Evolutionary conservation across 2,113 vertebrate genomes (phyloP).

Genomic region (Myiagra hebetior): DNA sequence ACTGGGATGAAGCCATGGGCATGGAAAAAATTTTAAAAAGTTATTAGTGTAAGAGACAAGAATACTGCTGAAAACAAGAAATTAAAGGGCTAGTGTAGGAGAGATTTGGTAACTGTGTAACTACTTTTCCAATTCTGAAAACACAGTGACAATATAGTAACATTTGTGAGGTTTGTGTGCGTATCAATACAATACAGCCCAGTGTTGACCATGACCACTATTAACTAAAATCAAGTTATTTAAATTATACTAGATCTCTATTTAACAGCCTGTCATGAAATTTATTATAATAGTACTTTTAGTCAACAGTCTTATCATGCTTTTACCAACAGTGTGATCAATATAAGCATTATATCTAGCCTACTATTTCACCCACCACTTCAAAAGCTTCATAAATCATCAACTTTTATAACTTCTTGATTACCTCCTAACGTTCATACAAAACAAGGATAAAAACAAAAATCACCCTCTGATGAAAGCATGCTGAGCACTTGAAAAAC

Average conservation of each 20-base stretch:
- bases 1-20: not conserved
- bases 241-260: slow-evolving; percentile 18
- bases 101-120: not conserved
- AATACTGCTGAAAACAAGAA: not conserved
- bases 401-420: slow-evolving; percentile 72
- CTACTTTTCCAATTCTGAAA: not conserved
- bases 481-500: slow-evolving; percentile 70
- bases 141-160: not conserved
- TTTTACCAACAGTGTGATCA: slow-evolving; percentile 59
- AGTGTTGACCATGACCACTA: not conserved
- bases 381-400: slow-evolving; percentile 70
- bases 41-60: not conserved
- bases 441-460: slow-evolving; percentile 70
- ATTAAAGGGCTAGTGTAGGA: not conserved
- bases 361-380: slow-evolving; percentile 49
- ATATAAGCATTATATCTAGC: slow-evolving; percentile 47
- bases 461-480: slow-evolving; percentile 68
- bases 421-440: slow-evolving; percentile 65
- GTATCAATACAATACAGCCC: not conserved
- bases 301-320: slow-evolving; percentile 55
- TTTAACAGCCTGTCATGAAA: slow-evolving; percentile 23
- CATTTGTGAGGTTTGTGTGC: not conserved
- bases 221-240: slow-evolving; percentile 20
- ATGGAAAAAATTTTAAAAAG: not conserved
- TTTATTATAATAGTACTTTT: slow-evolving; percentile 49